Conservation (phyloP, 2,888 invertebrate genomes). For the Leucoma salicis region DNA sequence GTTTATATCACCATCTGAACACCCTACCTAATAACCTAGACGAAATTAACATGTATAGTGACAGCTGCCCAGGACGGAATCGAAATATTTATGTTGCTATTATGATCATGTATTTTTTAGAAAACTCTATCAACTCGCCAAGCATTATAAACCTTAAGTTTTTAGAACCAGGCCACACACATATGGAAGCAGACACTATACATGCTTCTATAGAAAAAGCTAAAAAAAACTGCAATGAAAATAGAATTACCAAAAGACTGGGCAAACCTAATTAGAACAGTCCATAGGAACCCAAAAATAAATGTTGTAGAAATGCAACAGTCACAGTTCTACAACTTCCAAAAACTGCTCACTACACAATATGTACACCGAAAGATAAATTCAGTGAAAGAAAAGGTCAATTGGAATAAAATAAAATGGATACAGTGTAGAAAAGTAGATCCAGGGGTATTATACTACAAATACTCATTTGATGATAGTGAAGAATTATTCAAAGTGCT, state of each 20-base stretch:
- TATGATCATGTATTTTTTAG: slow-evolving; percentile 12
- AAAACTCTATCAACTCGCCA: slow-evolving; percentile 14
- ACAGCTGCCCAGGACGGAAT: slow-evolving; percentile 12
- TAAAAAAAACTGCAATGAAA: slow-evolving; percentile 15
- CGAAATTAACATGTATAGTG: slow-evolving; percentile 12
- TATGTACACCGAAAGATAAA: slow-evolving; percentile 14
- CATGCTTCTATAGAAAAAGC: slow-evolving; percentile 17
- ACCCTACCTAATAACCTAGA: slow-evolving; percentile 13
- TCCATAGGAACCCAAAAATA: slow-evolving; percentile 14
- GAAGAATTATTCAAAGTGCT: slow-evolving; percentile 8
- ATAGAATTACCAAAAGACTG: slow-evolving; percentile 18
- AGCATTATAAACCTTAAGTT: slow-evolving; percentile 14
- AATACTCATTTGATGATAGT: slow-evolving; percentile 8
- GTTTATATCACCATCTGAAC: slow-evolving; percentile 15
- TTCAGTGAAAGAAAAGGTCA: slow-evolving; percentile 14
- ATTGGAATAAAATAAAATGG: slow-evolving; percentile 14
- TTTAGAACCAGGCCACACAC: slow-evolving; percentile 16
- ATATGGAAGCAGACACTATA: slow-evolving; percentile 16
- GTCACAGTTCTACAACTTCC: slow-evolving; percentile 5
- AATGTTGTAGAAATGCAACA: slow-evolving; percentile 16
- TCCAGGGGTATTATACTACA: slow-evolving; percentile 8
- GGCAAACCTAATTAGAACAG: slow-evolving; percentile 18
- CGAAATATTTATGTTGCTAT: slow-evolving; percentile 10
- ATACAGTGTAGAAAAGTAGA: slow-evolving; percentile 5
- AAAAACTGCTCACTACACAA: not conserved